Evolutionary conservation across 1,140 invertebrate genomes (phyloP).

Genomic region (Propsilocerus akamusi): DNA sequence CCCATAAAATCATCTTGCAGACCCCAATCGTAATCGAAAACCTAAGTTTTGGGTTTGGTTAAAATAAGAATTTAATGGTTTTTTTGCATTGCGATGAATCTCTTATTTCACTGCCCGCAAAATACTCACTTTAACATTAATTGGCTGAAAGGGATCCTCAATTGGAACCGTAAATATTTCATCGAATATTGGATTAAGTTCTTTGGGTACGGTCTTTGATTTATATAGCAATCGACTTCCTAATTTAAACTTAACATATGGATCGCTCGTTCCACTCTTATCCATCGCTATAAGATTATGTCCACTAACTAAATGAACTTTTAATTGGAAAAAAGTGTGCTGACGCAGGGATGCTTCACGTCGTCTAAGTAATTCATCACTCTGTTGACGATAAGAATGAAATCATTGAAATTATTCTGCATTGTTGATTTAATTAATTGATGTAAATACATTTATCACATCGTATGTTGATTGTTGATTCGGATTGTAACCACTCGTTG

Average conservation of each 20-base stretch:
- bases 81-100: background rate
- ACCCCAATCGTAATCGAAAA: constrained; percentile 97
- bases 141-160: constrained; percentile 78
- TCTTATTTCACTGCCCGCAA: background rate
- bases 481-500: background rate
- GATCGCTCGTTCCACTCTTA: constrained; percentile 90
- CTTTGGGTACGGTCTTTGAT: constrained; percentile 75
- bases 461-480: background rate
- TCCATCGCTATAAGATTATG: constrained; percentile 82
- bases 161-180: constrained; percentile 89
- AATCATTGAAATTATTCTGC: background rate
- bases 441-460: constrained; percentile 1
- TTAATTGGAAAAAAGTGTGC: constrained; percentile 79
- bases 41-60: constrained; percentile 28
- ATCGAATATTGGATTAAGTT: constrained; percentile 87
- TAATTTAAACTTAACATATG: constrained; percentile 94
- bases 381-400: constrained; percentile 18
- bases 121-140: constrained; percentile 61
- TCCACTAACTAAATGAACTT: constrained; percentile 71
- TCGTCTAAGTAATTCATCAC: constrained; percentile 37
- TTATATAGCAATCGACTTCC: constrained; percentile 80
- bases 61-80: background rate
- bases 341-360: constrained; percentile 54
- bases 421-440: background rate
- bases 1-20: constrained; percentile 98